Conservation (phyloP, 2,797 vertebrate species). For the Cirrhinus molitorella region DNA sequence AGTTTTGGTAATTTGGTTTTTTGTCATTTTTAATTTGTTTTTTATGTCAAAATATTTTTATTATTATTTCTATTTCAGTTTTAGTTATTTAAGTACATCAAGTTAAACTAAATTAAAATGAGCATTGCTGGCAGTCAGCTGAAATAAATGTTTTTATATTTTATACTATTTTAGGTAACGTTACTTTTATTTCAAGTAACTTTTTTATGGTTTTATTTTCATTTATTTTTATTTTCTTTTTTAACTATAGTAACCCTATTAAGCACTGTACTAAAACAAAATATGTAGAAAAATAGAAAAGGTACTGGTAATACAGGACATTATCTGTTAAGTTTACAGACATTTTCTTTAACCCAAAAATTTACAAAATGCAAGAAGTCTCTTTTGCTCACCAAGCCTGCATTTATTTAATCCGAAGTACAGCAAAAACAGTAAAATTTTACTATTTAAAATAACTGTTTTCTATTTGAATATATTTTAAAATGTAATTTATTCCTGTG, state of each 20-base stretch:
- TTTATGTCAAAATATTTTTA: no score
- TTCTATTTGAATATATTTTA: no score
- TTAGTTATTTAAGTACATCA: not conserved
- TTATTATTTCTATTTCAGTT: not conserved
- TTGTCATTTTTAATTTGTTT: not conserved
- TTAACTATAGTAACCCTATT: not conserved
- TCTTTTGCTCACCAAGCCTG: no score
- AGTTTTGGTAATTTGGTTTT: not conserved
- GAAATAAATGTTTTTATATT: not conserved
- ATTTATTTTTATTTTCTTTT: not conserved
- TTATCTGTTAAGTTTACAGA: no score
- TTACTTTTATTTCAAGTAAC: not conserved
- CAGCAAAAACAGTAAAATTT: no score
- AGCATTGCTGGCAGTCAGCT: not conserved
- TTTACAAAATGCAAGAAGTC: not conserved
- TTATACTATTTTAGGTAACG: not conserved
- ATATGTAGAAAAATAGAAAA: no score
- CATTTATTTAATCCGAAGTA: no score
- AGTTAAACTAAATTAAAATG: not conserved
- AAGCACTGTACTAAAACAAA: not conserved
- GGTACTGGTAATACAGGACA: no score
- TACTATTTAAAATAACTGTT: no score
- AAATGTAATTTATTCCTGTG: no score
- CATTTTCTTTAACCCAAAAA: not conserved
- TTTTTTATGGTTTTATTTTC: not conserved